A percentile compares a stretch with the other conserved stretches of the same genome.
phyloP scores from a whole-genome alignment of 23 tunicate genomes.

The Diplosoma virens region DNA sequence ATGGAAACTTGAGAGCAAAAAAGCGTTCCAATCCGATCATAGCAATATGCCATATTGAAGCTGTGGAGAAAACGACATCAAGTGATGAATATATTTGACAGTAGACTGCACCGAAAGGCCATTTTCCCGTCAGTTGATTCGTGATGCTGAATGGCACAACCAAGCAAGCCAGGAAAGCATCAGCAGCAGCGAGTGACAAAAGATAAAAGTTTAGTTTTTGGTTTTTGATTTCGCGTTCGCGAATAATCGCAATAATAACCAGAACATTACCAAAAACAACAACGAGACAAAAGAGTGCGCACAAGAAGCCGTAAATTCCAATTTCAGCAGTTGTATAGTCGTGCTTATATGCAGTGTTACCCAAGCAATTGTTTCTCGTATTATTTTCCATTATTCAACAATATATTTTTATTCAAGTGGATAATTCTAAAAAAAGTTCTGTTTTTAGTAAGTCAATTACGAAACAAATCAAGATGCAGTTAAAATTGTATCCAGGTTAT shows the following conservation, averaged over 20 bases:
- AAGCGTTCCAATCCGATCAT: constrained; percentile 84
- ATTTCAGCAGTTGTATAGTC: neutral
- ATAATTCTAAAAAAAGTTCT: too few relatives aligned
- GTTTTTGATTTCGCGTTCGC: constrained; percentile 48
- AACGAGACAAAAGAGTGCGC: constrained; percentile 45
- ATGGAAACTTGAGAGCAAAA: constrained; percentile 63
- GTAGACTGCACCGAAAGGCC: constrained; percentile 83
- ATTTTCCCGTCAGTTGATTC: constrained; percentile 49
- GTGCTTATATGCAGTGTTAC: too few relatives aligned
- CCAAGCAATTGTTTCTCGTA: too few relatives aligned
- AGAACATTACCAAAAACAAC: constrained; percentile 66
- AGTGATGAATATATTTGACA: constrained; percentile 71
- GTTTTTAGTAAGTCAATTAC: too few relatives aligned
- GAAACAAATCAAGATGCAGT: too few relatives aligned
- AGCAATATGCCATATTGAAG: constrained; percentile 90
- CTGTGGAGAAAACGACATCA: constrained; percentile 80
- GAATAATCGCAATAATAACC: constrained; percentile 50
- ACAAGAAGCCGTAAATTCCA: neutral
- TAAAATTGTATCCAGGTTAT: too few relatives aligned
- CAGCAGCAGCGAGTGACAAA: constrained; percentile 78
- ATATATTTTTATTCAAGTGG: too few relatives aligned
- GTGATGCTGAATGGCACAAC: constrained; percentile 70
- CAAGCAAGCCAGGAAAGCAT: constrained; percentile 59
- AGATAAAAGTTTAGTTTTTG: constrained; percentile 75
- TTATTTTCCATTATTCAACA: too few relatives aligned